Conservation (phyloP, 2,888 invertebrate genomes). For the Entomobrya proxima region DNA sequence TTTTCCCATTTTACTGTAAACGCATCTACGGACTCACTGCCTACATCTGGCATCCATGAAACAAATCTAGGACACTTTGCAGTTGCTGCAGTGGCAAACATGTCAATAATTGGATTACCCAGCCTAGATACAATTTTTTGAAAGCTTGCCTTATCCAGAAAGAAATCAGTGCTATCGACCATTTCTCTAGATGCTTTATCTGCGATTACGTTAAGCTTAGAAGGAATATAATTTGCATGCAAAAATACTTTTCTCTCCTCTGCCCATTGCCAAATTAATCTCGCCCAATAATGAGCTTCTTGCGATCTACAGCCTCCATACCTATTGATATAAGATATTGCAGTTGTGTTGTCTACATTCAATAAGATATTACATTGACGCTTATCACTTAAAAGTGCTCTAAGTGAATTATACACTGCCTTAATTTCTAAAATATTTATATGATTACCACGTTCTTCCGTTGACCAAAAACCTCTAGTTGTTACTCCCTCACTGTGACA, state of each 20-base stretch:
- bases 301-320: not conserved
- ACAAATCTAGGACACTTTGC: not conserved
- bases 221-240: not conserved
- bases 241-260: not conserved
- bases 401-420: not conserved
- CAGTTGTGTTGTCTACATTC: not conserved
- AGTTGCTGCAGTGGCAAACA: not conserved
- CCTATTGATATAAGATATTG: not conserved
- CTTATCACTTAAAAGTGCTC: not conserved
- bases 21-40: not conserved
- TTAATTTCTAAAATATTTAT: not conserved
- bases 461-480: too few relatives aligned
- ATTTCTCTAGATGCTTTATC: not conserved
- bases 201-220: not conserved
- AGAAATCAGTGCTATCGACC: not conserved
- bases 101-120: not conserved
- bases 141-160: too few relatives aligned
- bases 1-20: not conserved
- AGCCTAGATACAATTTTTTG: too few relatives aligned
- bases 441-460: too few relatives aligned
- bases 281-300: not conserved
- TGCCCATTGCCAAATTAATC: not conserved
- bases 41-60: constrained; percentile 14
- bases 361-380: not conserved
- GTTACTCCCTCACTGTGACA: too few relatives aligned